Conservation (phyloP, 2,797 vertebrate genomes). For the Chromobotia macracanthus region DNA sequence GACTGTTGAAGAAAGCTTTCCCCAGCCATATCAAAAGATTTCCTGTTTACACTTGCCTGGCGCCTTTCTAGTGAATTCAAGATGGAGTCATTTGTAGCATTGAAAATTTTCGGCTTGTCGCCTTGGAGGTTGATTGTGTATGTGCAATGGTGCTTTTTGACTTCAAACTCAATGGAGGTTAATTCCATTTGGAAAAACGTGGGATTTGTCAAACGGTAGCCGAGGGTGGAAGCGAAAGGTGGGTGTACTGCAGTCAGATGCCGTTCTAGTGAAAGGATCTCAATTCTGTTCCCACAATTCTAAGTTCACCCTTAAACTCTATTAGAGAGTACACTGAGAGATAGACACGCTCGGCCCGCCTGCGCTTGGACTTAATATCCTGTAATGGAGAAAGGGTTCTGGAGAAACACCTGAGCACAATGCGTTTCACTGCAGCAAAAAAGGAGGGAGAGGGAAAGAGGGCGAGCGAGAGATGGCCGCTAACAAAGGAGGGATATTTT, state of each 20-base stretch:
- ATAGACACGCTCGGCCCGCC: not conserved
- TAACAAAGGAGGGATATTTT: constrained; percentile 41
- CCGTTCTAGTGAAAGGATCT: constrained; percentile 24
- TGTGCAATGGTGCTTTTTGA: constrained; percentile 23
- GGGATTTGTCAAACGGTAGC: constrained; percentile 27
- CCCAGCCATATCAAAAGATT: constrained; percentile 51
- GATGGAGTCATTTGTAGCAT: constrained; percentile 37
- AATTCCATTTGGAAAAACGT: constrained; percentile 52
- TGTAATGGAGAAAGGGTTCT: constrained; percentile 46
- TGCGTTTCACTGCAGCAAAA: constrained; percentile 4
- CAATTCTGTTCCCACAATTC: constrained; percentile 30
- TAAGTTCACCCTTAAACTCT: constrained; percentile 47
- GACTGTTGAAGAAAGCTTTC: constrained; percentile 41
- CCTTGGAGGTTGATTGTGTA: constrained; percentile 37
- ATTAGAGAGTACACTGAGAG: constrained; percentile 43
- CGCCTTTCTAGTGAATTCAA: constrained; percentile 15
- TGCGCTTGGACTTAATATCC: constrained; percentile 46
- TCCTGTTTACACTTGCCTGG: constrained; percentile 55
- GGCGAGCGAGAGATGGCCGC: constrained; percentile 12
- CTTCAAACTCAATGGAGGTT: constrained; percentile 44
- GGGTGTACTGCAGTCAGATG: constrained; percentile 14
- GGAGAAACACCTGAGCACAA: constrained; percentile 48
- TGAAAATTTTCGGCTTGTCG: constrained; percentile 36
- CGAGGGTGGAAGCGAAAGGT: constrained; percentile 27
- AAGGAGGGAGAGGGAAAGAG: constrained; percentile 52